Percentiles rank a stretch among this genome's conserved stretches.
phyloP scores from a whole-genome alignment of 2,888 invertebrate species.

The Celastrina argiolus region DNA sequence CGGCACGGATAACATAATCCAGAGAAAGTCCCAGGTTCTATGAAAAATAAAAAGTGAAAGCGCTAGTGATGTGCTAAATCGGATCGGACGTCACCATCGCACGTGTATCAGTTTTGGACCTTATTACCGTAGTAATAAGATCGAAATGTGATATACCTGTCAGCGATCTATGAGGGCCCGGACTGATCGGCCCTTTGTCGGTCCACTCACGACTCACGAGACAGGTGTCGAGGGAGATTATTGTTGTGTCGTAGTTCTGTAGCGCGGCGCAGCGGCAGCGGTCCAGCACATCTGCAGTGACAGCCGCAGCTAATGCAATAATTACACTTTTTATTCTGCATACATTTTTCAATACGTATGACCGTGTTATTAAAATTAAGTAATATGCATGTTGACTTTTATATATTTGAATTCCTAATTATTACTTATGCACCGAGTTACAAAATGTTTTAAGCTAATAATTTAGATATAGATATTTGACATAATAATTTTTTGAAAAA shows the following conservation, averaged over 20 bases:
- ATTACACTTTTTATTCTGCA: background rate
- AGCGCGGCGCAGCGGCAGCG: background rate
- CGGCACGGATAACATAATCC: conserved; percentile 14
- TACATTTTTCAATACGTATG: no score
- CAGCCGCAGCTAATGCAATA: background rate
- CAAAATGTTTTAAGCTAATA: no score
- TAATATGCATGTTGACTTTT: no score
- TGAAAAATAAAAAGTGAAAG: conserved; percentile 22
- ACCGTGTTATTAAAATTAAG: no score
- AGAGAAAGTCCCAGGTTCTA: background rate
- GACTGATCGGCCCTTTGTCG: conserved; percentile 49
- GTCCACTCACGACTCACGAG: no score
- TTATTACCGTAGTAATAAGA: no score
- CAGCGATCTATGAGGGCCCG: conserved; percentile 35
- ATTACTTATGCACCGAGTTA: no score
- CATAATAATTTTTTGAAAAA: background rate
- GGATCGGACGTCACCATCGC: conserved; percentile 21
- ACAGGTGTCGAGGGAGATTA: conserved; percentile 48
- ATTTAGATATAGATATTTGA: no score
- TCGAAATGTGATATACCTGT: background rate
- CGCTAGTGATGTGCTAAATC: conserved; percentile 25
- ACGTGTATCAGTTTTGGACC: no score
- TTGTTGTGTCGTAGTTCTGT: conserved; percentile 24
- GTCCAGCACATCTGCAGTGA: background rate
- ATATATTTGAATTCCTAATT: no score